Evolutionary conservation across 2,113 vertebrate genomes (phyloP), one percentile per base, ranked within the genome.

Genomic region (Actenoides lindsayi): DNA sequence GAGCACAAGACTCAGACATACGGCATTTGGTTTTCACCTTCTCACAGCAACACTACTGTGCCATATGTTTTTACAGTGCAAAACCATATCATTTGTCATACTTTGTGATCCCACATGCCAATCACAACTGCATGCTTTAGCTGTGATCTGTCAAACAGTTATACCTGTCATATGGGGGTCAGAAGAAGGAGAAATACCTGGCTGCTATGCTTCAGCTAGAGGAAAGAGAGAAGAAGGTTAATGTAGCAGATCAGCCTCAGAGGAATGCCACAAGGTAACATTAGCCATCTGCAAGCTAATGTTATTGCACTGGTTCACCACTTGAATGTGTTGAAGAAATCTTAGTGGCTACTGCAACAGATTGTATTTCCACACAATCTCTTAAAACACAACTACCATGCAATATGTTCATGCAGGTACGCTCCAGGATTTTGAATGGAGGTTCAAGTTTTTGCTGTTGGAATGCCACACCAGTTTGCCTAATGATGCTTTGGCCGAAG

Each of bases 121-220:
- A 87, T 94, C 95, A 89, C 25, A 89, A 94, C 71, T 80, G 35
- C 44, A 65, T 65, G 67, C 59, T 44, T 90, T 69, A 31, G 60
- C 84, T 93, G 77, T 53, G 64, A 78, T 78, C 77, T 91, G 77
- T 89, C 92, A 95, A 86, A 63, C 18, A n/a, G 21, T 81, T 78
- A 54, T 30, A 37, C 46, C 37, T 89, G 74, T 75, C 60, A 71
- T 56, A 39, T 0, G 25, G 11, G 24, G 56, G 51, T 95, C 87
- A 91, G 41, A 59, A 86, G 46, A 83, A 93, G 60, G 73, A 94
- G 73, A 83, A 89, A 87, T n/a, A 87, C 31, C 23, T 81, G 27
- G 24, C 21, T 80, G 23, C 28, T 65, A 14, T 35, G 12, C 33
- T 76, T 86, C 63, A 80, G 63, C 10, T 67, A 69, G 28, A 89